Evolutionary conservation across 2,113 vertebrate species (phyloP), one percentile per base, ranked within the genome.

Genomic region (Regulus satrapa): DNA sequence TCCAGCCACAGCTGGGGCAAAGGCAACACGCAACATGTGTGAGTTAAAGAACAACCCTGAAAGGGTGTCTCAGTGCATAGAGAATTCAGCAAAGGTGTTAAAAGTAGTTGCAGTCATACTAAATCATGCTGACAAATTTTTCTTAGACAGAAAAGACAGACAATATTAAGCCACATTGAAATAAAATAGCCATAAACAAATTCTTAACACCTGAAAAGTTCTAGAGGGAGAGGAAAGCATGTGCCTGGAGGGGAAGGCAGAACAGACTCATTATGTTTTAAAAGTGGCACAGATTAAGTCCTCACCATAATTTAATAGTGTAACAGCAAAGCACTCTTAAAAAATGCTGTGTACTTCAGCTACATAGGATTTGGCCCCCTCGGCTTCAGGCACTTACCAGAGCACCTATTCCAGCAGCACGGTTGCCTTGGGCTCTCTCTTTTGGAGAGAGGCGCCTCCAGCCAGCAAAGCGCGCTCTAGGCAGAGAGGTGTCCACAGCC

Each of bases 11-110:
- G 24, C 66, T 67, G 31, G 40, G n/a, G 45, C 21, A 68, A 19
- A 0, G 0, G 55, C 56, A 51, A 43, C 48, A 62, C 1, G 0
- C 64, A 67, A 26, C 2, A 1, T 1, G 8, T 10, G 14, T 10
- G 6, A 55, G 14, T 51, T 67, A 52, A 87, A 74, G 41, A 62
- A 54, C 54, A 58, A 28, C 55, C 43, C 36, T 28, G 51, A 51
- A 64, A 73, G 3, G 2, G 26, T 36, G 56, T 45, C n/a, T 75
- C 58, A 62, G 58, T 19, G 40, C 25, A 55, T 0, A 1, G 10
- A 76, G 36, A 51, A 64, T 75, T 82, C 66, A 52, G 66, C 8
- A 75, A 72, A 93, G n/a, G 20, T 54, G 77, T 61, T 56, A 29
- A 29, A 78, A 89, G 58, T 48, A 81, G 26, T 74, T 87, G 68